Percentiles rank a stretch among this genome's conserved stretches.
Conservation (phyloP, 2,797 vertebrate species). For the Artibeus lituratus region DNA sequence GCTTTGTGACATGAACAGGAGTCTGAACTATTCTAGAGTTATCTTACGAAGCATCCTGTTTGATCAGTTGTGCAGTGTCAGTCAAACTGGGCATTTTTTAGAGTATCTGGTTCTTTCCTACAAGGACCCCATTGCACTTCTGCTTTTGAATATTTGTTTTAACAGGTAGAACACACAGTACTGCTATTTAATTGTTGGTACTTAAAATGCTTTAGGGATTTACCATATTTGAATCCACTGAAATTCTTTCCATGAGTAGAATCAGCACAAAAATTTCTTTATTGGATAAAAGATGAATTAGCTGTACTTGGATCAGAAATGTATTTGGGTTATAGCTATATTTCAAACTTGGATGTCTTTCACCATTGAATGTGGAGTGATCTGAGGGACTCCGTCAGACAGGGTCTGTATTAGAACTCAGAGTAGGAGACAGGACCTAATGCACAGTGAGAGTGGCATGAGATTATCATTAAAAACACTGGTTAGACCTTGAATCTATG, state of each 20-base stretch:
- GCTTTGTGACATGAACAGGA: neutral
- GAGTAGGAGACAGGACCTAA: neutral
- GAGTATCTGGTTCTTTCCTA: neutral
- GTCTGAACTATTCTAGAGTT: neutral
- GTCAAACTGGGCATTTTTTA: neutral
- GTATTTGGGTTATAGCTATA: neutral
- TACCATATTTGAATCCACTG: neutral
- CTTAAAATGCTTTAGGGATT: constrained; percentile 18
- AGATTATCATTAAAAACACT: neutral
- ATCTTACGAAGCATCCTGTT: neutral
- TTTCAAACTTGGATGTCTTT: neutral
- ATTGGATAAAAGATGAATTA: constrained; percentile 14
- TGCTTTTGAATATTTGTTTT: constrained; percentile 16
- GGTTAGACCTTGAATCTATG: neutral
- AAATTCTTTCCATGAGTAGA: neutral
- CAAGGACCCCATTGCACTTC: neutral
- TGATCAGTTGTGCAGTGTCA: neutral
- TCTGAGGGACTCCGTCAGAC: neutral
- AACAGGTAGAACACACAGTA: neutral
- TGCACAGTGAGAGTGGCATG: neutral
- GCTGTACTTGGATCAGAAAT: neutral
- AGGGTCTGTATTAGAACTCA: neutral
- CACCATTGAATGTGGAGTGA: neutral
- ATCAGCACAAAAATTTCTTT: neutral
- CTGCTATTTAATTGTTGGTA: neutral